Conservation (phyloP, 2,797 vertebrate genomes). For the Acanthis flammea region DNA sequence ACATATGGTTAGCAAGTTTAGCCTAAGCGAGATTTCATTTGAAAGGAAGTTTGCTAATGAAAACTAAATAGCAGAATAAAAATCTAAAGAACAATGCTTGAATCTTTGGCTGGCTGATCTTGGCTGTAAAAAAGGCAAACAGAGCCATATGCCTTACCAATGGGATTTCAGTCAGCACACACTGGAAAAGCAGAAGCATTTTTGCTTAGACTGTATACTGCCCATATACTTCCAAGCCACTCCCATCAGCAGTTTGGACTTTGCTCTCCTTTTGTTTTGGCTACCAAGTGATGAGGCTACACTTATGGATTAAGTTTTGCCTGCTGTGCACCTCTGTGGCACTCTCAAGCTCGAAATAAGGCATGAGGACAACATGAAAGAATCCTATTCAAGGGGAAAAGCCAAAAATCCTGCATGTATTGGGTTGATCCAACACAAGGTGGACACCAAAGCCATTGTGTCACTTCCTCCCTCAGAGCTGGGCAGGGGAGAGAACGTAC, state of each 20-base stretch:
- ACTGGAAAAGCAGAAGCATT: neutral
- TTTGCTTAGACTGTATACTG: neutral
- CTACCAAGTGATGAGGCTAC: neutral
- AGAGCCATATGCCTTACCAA: neutral
- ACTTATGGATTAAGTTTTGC: neutral
- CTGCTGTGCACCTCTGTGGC: neutral
- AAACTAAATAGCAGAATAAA: neutral
- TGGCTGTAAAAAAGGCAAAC: neutral
- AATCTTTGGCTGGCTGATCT: conserved; percentile 35
- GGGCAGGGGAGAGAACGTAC: neutral
- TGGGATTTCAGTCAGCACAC: neutral
- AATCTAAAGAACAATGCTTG: neutral
- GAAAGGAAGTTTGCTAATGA: neutral
- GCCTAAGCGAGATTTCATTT: neutral
- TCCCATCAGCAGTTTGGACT: neutral
- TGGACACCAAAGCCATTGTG: neutral
- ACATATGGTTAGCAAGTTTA: neutral
- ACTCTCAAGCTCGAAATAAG: neutral
- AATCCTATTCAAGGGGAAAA: neutral
- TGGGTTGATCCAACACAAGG: neutral
- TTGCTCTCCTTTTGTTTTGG: neutral
- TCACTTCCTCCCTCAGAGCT: neutral
- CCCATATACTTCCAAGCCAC: neutral
- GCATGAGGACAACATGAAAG: neutral
- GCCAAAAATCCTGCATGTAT: neutral